phyloP scores from a whole-genome alignment of 2,797 vertebrate genomes.

The Aulostomus chinensis region DNA sequence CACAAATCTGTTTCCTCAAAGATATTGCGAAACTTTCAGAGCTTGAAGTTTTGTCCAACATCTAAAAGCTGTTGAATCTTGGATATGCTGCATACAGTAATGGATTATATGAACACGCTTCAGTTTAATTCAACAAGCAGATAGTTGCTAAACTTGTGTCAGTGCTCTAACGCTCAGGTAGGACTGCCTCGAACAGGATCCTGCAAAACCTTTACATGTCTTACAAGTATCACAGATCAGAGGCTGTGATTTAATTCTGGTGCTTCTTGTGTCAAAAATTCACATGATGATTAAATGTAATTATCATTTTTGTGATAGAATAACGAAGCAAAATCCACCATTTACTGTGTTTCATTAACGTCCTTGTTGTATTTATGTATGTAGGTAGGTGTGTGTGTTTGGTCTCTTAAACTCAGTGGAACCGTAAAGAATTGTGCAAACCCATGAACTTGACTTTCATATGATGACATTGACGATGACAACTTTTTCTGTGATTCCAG shows the following conservation, averaged over 20 bases:
- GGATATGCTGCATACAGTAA: too few species aligned
- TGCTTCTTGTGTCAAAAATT: background rate
- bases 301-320: background rate
- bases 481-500: background rate
- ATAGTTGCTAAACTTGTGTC: too few species aligned
- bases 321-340: background rate
- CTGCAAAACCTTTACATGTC: constrained; percentile 14
- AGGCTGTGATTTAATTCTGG: background rate
- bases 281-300: too few species aligned
- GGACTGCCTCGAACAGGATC: background rate
- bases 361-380: too few species aligned
- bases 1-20: too few species aligned
- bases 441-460: background rate
- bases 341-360: background rate
- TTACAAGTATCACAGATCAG: background rate
- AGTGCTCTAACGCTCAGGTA: too few species aligned
- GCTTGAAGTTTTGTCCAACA: too few species aligned
- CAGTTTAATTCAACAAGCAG: too few species aligned
- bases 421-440: background rate
- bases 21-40: too few species aligned
- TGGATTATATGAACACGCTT: too few species aligned
- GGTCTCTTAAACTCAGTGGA: background rate
- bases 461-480: background rate
- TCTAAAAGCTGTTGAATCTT: too few species aligned
- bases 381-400: background rate